Conservation (phyloP, 2,113 vertebrate genomes). For the Cariama cristata region DNA sequence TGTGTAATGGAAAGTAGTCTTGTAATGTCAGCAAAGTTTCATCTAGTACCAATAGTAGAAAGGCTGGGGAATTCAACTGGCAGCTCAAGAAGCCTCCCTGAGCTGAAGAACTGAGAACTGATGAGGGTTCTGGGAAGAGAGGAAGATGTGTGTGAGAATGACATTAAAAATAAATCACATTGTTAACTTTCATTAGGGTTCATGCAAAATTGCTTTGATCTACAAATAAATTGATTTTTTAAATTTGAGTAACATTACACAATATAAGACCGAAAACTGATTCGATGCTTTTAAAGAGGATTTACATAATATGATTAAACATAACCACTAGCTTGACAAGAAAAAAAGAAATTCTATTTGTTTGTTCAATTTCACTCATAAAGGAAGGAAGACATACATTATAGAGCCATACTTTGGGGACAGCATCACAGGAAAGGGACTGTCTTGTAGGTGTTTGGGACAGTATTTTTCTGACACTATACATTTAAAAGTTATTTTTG, state of each 20-base stretch:
- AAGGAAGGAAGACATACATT: background rate
- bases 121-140: background rate
- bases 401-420: background rate
- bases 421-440: background rate
- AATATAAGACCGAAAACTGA: background rate
- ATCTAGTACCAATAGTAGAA: background rate
- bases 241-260: slow-evolving; percentile 37
- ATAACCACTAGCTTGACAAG: background rate
- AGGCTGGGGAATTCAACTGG: background rate
- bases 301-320: slow-evolving; percentile 63
- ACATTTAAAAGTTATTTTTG: background rate
- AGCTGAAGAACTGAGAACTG: background rate
- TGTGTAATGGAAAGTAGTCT: background rate
- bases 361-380: slow-evolving; percentile 18
- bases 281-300: slow-evolving; percentile 43
- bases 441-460: background rate
- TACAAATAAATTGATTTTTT: slow-evolving; percentile 26
- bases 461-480: background rate
- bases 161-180: slow-evolving; percentile 21
- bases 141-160: background rate
- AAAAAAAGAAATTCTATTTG: background rate
- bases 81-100: background rate
- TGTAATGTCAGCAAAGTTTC: background rate
- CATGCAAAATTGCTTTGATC: background rate
- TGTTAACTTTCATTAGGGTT: slow-evolving; percentile 41